A percentile compares a stretch with the other conserved stretches of the same genome.
These are phyloP conservation scores for Bos javanicus DNA, from an alignment of 2,113 vertebrate genomes.

Conservation along the genomic window DNA sequence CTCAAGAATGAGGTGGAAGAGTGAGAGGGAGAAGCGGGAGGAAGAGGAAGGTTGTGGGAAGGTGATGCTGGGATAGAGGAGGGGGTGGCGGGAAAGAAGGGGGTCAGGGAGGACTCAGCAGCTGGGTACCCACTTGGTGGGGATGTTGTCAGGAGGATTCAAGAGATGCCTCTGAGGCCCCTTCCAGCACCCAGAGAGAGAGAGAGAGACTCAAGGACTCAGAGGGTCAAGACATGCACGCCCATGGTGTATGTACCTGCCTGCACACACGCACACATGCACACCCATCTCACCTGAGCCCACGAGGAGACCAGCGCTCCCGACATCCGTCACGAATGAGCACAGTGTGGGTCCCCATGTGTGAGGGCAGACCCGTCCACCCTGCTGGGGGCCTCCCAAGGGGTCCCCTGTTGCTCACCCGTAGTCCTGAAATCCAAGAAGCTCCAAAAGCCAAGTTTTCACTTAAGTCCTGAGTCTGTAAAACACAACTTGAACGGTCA, in stretches of 20 bases:
- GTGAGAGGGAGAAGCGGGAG: background rate
- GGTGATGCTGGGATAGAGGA: background rate
- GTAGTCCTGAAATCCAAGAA: background rate
- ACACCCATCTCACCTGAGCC: background rate
- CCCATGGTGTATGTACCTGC: rapidly evolving
- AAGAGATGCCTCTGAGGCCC: background rate
- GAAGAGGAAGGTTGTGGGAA: background rate
- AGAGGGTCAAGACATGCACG: rapidly evolving
- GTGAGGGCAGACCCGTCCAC: background rate
- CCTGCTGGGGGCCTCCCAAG: rapidly evolving
- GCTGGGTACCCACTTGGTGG: background rate
- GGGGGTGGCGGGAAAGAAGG: background rate
- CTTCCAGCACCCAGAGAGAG: background rate
- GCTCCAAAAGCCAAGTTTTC: background rate
- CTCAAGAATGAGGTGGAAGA: background rate
- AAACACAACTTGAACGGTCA: background rate
- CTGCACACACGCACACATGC: no score
- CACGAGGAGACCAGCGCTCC: background rate
- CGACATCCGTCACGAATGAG: background rate
- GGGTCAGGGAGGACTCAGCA: background rate
- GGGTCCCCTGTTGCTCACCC: rapidly evolving
- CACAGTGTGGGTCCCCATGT: background rate
- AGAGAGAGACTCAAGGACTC: background rate
- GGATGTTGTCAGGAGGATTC: background rate
- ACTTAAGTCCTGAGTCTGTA: background rate